phyloP scores from a whole-genome alignment of 2,113 vertebrate species.

The Podarcis raffonei region DNA sequence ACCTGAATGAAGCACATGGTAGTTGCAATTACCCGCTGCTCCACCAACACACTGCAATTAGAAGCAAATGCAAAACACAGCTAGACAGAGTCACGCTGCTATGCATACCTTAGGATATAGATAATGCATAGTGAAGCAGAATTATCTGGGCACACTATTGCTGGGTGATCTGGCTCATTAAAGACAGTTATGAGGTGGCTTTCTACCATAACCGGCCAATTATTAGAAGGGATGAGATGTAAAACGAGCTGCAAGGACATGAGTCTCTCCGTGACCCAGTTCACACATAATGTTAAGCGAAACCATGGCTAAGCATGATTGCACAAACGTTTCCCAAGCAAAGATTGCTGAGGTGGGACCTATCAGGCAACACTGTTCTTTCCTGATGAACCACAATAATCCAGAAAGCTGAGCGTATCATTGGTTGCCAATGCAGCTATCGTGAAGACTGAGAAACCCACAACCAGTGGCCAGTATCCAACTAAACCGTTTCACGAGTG shows the following conservation, averaged over 20 bases:
- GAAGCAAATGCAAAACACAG: slow-evolving; percentile 28
- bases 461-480: too few species aligned
- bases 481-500: too few species aligned
- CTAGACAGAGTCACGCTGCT: slow-evolving; percentile 1
- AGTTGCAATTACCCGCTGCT: slow-evolving; percentile 13
- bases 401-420: too few species aligned
- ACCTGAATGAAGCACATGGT: slow-evolving; percentile 16
- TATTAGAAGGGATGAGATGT: background rate
- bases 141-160: background rate
- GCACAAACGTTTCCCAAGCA: too few species aligned
- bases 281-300: too few species aligned
- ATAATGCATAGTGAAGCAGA: slow-evolving; percentile 8
- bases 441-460: too few species aligned
- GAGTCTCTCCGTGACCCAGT: too few species aligned
- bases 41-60: slow-evolving; percentile 26
- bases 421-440: too few species aligned
- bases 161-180: slow-evolving; percentile 23
- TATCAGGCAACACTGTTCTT: too few species aligned
- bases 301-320: too few species aligned
- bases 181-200: slow-evolving; percentile 1
- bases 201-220: slow-evolving; percentile 2
- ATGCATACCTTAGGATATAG: slow-evolving; percentile 3
- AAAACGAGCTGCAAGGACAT: background rate
- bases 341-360: too few species aligned
- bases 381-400: too few species aligned